Conservation (phyloP, 1,140 invertebrate species). For the Drosophila repletoides region DNA sequence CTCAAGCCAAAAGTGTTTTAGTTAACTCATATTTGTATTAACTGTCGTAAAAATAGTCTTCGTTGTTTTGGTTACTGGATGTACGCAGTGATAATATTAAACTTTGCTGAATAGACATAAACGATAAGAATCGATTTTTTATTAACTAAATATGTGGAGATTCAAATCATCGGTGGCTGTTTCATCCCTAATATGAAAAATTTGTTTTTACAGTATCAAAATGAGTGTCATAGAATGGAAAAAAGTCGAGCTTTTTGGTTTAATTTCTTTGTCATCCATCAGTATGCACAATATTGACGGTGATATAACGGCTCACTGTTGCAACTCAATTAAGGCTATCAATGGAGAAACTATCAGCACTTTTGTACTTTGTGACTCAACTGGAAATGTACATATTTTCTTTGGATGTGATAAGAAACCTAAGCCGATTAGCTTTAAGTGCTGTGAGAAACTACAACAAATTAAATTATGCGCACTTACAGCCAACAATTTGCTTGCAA, state of each 20-base stretch:
- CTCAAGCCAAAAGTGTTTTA: too few relatives aligned
- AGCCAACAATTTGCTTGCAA: conserved; percentile 36
- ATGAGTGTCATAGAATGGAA: conserved; percentile 63
- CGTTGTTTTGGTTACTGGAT: too few relatives aligned
- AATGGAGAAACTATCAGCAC: conserved; percentile 11
- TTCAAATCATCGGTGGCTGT: too few relatives aligned
- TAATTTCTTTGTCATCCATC: background rate
- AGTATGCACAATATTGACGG: conserved; percentile 8
- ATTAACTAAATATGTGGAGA: too few relatives aligned
- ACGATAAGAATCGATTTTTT: too few relatives aligned
- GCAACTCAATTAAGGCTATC: conserved; percentile 1
- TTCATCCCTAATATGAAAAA: too few relatives aligned
- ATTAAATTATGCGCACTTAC: conserved; percentile 48
- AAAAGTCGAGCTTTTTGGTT: conserved; percentile 47
- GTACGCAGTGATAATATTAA: too few relatives aligned
- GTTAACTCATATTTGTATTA: too few relatives aligned
- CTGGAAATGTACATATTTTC: conserved; percentile 42
- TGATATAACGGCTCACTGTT: conserved; percentile 48
- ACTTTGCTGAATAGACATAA: too few relatives aligned
- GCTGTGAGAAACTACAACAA: background rate
- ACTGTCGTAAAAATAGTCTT: too few relatives aligned
- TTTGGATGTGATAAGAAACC: conserved; percentile 7
- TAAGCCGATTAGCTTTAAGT: conserved; percentile 43
- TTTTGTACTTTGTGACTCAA: conserved; percentile 45
- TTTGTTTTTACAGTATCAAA: too few relatives aligned